Percentiles rank a stretch among this genome's conserved stretches.
Conservation (phyloP, 2,113 vertebrate species). For the Fukomys damarensis region DNA sequence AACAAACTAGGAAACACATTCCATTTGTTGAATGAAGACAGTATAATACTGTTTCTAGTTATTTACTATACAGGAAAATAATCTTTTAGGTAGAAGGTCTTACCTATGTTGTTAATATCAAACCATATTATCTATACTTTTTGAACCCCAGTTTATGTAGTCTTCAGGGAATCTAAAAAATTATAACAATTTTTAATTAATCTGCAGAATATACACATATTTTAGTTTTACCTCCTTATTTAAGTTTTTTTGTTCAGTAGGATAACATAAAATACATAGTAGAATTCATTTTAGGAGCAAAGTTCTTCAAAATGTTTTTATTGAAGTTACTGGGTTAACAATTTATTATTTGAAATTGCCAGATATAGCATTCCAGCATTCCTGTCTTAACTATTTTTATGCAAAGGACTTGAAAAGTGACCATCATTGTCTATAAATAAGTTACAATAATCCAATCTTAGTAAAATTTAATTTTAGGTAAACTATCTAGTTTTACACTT, state of each 20-base stretch:
- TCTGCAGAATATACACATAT: neutral
- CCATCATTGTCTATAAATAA: neutral
- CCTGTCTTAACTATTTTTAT: neutral
- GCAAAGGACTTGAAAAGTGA: neutral
- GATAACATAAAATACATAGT: neutral
- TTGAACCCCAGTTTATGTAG: neutral
- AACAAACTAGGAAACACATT: conserved; percentile 71
- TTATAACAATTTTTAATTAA: neutral
- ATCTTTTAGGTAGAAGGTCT: neutral
- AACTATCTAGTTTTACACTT: neutral
- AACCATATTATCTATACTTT: neutral
- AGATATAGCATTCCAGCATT: neutral
- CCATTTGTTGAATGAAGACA: conserved; percentile 41
- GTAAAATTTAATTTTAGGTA: neutral
- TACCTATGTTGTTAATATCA: neutral
- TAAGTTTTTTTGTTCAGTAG: conserved; percentile 68
- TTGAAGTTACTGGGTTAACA: neutral
- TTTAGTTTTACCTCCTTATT: neutral
- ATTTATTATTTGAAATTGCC: neutral
- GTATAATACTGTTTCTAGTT: neutral
- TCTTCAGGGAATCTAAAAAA: neutral
- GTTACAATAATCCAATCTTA: neutral
- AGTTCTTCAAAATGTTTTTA: neutral
- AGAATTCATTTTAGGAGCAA: neutral
- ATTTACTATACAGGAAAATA: neutral